Percentiles rank a stretch among this genome's conserved stretches.
These are phyloP conservation scores for Volucella inanis DNA, from an alignment of 2,888 invertebrate species.

Conservation along the genomic window DNA sequence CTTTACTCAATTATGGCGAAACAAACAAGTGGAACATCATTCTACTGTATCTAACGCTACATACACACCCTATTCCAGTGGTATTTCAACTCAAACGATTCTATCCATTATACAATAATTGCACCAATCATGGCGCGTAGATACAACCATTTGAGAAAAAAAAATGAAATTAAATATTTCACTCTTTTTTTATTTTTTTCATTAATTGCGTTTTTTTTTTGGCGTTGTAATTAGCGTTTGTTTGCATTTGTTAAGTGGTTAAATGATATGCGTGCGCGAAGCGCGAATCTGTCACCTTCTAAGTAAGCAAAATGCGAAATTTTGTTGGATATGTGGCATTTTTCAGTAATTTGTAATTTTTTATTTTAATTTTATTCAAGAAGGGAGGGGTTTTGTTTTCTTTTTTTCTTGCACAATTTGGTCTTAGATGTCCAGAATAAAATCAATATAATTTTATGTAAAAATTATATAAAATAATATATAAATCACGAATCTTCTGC, in stretches of 20 bases:
- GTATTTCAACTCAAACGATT: conserved; percentile 17
- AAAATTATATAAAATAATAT: no score
- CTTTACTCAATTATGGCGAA: background rate
- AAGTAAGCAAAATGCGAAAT: conserved; percentile 13
- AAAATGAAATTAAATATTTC: background rate
- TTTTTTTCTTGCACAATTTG: no score
- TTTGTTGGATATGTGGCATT: conserved; percentile 7
- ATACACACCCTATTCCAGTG: background rate
- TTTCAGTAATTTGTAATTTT: background rate
- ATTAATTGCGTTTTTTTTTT: conserved; percentile 48
- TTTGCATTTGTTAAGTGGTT: conserved; percentile 68
- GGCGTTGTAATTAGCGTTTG: conserved; percentile 61
- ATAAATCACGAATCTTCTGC: no score
- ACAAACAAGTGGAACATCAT: background rate
- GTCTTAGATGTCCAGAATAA: no score
- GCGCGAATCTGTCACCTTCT: conserved; percentile 47
- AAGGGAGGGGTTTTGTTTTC: no score
- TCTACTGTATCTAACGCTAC: background rate
- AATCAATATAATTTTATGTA: no score
- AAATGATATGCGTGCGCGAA: conserved; percentile 58
- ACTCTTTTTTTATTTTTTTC: conserved; percentile 5
- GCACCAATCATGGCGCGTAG: conserved; percentile 50
- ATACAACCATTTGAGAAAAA: conserved; percentile 27
- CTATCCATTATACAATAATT: conserved; percentile 21
- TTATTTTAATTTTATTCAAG: background rate